Percentiles rank a stretch among this genome's conserved stretches.
Conservation (phyloP, 2,113 vertebrate species). For the Eurypyga helias region DNA sequence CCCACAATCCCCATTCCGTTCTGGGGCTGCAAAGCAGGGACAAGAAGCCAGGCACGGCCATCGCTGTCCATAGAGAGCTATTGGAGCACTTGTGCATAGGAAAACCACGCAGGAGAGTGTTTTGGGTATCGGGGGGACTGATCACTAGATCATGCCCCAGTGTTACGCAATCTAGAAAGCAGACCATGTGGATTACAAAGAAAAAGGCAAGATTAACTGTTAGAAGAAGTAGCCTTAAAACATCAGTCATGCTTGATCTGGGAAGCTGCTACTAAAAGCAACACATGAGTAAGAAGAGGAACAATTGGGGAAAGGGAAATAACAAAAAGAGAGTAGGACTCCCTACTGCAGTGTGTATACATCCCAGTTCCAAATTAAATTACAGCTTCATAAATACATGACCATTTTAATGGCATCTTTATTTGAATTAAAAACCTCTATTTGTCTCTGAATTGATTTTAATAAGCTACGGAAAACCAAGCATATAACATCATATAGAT, state of each 20-base stretch:
- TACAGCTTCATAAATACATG: neutral
- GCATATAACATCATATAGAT: neutral
- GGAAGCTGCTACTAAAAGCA: neutral
- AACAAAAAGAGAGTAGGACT: neutral
- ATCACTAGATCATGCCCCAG: neutral
- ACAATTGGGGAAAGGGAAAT: neutral
- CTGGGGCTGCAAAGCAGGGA: neutral
- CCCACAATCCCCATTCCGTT: neutral
- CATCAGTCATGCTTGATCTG: neutral
- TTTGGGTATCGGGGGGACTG: neutral
- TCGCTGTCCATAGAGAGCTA: neutral
- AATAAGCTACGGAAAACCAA: neutral
- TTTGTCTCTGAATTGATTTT: slow-evolving; percentile 33
- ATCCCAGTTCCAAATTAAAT: neutral
- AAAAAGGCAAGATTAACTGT: neutral
- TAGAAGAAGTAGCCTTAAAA: neutral
- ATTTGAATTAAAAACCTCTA: neutral
- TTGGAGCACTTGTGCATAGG: neutral
- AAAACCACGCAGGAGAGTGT: rapidly evolving
- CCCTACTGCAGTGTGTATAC: neutral
- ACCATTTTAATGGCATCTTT: neutral
- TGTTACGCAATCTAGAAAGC: neutral
- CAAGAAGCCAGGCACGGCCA: neutral
- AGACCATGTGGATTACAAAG: neutral
- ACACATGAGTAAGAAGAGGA: neutral